Conservation (phyloP, 1,140 invertebrate genomes). For the Aphelenchoides avenae region DNA sequence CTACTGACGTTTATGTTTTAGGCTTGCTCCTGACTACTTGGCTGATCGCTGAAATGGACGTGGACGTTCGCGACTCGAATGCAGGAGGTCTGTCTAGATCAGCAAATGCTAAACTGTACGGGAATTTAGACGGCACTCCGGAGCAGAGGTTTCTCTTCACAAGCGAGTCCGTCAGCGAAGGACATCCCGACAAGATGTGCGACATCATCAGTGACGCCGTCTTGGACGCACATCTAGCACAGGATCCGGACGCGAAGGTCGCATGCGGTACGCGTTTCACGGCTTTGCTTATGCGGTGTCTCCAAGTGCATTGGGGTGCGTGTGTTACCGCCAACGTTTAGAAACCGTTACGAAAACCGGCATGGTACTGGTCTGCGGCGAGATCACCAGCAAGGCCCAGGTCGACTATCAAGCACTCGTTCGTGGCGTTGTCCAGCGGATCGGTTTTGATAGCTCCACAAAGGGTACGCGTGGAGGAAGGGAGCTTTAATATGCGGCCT, state of each 20-base stretch:
- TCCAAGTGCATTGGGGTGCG: too few relatives aligned
- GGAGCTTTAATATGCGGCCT: background rate
- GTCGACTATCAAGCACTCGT: slow-evolving; percentile 96
- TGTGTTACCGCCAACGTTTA: slow-evolving; percentile 44
- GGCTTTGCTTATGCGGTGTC: too few relatives aligned
- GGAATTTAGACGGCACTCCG: too few relatives aligned
- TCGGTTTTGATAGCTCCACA: slow-evolving; percentile 92
- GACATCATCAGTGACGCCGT: slow-evolving; percentile 73
- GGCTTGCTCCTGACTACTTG: too few relatives aligned
- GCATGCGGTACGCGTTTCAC: slow-evolving; percentile 71
- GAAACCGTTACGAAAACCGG: slow-evolving; percentile 65
- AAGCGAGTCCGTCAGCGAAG: slow-evolving; percentile 96
- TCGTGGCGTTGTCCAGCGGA: slow-evolving; percentile 87
- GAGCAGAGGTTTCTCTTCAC: slow-evolving; percentile 99
- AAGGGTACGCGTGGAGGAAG: slow-evolving; percentile 66
- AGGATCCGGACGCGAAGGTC: slow-evolving; percentile 96
- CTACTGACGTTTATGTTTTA: too few relatives aligned
- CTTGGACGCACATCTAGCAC: slow-evolving; percentile 87
- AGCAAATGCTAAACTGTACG: too few relatives aligned
- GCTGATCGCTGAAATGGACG: too few relatives aligned
- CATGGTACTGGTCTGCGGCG: slow-evolving; percentile 68
- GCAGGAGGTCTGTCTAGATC: too few relatives aligned
- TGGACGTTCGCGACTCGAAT: too few relatives aligned
- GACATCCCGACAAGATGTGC: slow-evolving; percentile 87
- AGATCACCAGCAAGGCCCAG: slow-evolving; percentile 71